Evolutionary conservation across 1,140 invertebrate genomes (phyloP), one percentile per base, ranked within the genome.

Genomic region (Ruditapes philippinarum): DNA sequence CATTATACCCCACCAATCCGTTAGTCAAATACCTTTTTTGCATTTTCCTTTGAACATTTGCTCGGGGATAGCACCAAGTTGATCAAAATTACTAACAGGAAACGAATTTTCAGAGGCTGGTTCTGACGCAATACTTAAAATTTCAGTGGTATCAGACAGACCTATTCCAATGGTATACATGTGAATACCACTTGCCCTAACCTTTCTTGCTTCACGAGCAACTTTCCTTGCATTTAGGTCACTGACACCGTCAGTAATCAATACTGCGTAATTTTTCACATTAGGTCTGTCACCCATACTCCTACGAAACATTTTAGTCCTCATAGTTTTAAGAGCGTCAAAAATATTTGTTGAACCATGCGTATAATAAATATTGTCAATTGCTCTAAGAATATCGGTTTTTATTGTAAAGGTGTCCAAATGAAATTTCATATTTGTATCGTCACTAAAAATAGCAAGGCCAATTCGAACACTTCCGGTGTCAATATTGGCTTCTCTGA

Each of bases 151-250:
- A 78, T 94, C 92, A 11, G 83, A 60, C 28, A 94, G 68, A 12
- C 92, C 94, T 62, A 94, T 91, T 82, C 93, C 93, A 84, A 93
- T 90, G 19, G 91, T 85, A 78, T 92, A 93, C 5, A 94, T 89
- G 51, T 92, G 90, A 45, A 94, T 91, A 54, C 65, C 81, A 1
- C 82, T 45, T 14, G 22, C 57, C 68, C 89, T 68, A 0, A 85
- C 81, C 14, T 19, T 36, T 76, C 84, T 81, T 33, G 93, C 93
- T 79, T 93, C 92, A 1, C 84, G 86, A 36, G 92, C 83, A 19
- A 90, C 91, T 65, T 88, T 89, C 60, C 73, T 70, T 7, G 89
- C 70, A 83, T 92, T 92, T 49, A 92, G 88, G 81, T 93, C 91
- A 17, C 92, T 92, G 19, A 91, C 89, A 74, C 93, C 93, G 68